Conservation (phyloP, 2,113 vertebrate species). For the Perognathus longimembris region DNA sequence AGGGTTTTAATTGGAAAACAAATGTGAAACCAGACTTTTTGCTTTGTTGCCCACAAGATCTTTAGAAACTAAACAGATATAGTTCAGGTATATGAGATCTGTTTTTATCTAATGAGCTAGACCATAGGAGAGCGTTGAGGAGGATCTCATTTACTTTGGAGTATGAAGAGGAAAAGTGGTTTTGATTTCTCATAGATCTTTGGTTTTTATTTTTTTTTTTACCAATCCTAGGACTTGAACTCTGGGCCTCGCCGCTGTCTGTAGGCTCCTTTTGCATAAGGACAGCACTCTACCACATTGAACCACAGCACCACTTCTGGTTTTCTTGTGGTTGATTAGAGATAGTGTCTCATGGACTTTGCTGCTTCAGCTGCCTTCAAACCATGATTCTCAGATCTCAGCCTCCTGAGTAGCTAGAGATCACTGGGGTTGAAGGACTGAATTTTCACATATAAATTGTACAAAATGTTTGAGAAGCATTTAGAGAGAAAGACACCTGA, state of each 20-base stretch:
- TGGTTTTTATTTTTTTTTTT: too few species aligned
- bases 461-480: constrained; percentile 10
- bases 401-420: too few species aligned
- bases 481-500: background rate
- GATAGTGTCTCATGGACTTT: too few species aligned
- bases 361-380: too few species aligned
- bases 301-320: too few species aligned
- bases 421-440: too few species aligned
- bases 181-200: background rate
- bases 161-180: background rate
- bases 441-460: background rate
- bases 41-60: background rate
- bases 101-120: background rate
- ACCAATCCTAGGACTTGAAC: too few species aligned
- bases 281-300: too few species aligned
- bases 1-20: background rate
- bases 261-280: too few species aligned
- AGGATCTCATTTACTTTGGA: background rate
- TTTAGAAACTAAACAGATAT: background rate
- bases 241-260: too few species aligned
- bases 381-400: too few species aligned
- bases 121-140: background rate
- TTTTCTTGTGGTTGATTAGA: too few species aligned
- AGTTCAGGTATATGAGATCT: background rate
- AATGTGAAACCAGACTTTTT: background rate